Conservation (phyloP, 2,888 invertebrate genomes). For the Mimachlamys varia region DNA sequence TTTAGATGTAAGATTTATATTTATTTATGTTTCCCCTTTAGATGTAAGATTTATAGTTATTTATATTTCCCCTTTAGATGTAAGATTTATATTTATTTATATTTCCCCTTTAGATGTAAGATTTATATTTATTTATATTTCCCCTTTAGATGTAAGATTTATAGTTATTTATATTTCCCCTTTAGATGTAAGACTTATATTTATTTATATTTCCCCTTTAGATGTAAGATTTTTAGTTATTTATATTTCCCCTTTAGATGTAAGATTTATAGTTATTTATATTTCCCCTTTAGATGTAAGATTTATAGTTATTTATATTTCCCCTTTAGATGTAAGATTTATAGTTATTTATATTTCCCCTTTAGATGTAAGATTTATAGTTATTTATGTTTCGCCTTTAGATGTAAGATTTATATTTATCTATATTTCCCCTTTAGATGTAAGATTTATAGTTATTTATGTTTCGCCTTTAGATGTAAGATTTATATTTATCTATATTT, state of each 20-base stretch:
- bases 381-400: too few species aligned
- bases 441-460: too few species aligned
- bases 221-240: conserved; percentile 62
- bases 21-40: too few species aligned
- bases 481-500: not conserved
- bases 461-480: too few species aligned
- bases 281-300: conserved; percentile 52
- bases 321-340: too few species aligned
- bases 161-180: too few species aligned
- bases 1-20: conserved; percentile 59
- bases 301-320: too few species aligned
- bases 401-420: not conserved
- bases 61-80: conserved; percentile 45
- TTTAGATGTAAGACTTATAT: too few species aligned
- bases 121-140: not conserved
- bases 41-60: not conserved
- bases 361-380: conserved; percentile 59
- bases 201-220: not conserved
- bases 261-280: not conserved
- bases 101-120: too few species aligned
- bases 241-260: too few species aligned
- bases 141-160: conserved; percentile 58
- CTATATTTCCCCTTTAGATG: conserved; percentile 45
- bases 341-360: not conserved
- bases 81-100: too few species aligned